Evolutionary conservation across 1,140 invertebrate species (phyloP), one percentile per base, ranked within the genome.

Genomic region (Chrysoperla carnea): DNA sequence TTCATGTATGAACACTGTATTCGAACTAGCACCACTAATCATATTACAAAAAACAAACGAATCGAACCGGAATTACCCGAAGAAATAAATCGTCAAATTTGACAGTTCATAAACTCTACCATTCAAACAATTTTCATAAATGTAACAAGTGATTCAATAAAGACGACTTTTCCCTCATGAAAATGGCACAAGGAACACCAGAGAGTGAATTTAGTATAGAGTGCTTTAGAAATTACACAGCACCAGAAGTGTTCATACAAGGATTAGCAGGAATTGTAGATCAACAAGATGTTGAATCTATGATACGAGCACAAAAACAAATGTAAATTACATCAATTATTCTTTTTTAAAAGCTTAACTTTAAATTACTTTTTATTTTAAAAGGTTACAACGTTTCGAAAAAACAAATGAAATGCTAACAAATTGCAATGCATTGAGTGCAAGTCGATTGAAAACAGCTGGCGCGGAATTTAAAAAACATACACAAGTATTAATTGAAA

Each of bases 331-430:
- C 41, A 33, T 43, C 3, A 41, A 38, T 37, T 27, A 23, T 6
- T 4, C n/a, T 33, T n/a, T n/a, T n/a, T 9, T 11, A 9, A 36
- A 8, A 11, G 8, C 8, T 6, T 33, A 11, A 4, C 31, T 33
- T 33, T 33, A 36, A 12, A 37, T 46, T 47, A 42, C 45, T 47
- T 50, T 50, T 51, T 41, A 53, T 64, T 70, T 35, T 5, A 23
- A 23, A 57, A 96, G 91, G 88, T 61, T 96, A 15, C 84, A 90
- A 51, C 69, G 90, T 45, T 96, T 93, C 67, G 92, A 96, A 55
- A 96, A 96, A 56, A 94, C 91, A 3, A 96, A 94, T 57, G 91
- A 95, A 71, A 96, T 95, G 91, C 61, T 96, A 15, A 81, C 88
- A 15, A 95, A 95, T 53, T 94, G 90, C 53, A 95, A 95, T 62